These are phyloP conservation scores for Eolophus roseicapilla DNA, from an alignment of 2,113 vertebrate species.

Conservation along the genomic window DNA sequence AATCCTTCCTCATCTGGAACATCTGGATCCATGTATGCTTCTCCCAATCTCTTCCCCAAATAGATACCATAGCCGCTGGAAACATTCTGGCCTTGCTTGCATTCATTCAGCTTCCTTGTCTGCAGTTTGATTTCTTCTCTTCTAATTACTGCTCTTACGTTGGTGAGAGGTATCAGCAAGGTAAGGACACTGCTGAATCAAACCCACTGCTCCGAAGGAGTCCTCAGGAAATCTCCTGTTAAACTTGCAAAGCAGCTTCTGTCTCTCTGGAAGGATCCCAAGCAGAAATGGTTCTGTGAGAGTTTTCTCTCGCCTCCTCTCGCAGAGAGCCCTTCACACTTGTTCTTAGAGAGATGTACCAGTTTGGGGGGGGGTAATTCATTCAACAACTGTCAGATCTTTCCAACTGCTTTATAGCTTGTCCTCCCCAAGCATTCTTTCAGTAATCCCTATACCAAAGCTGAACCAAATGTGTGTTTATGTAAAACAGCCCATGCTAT, in stretches of 20 bases:
- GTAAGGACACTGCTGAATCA: background rate
- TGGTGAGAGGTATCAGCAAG: background rate
- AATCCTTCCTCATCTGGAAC: background rate
- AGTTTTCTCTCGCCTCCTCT: constrained; percentile 5
- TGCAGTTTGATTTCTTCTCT: background rate
- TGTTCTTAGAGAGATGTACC: background rate
- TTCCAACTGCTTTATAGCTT: constrained; percentile 19
- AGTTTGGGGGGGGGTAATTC: constrained; percentile 38
- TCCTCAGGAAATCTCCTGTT: background rate
- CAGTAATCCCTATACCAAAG: constrained; percentile 50
- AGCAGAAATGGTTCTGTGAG: background rate
- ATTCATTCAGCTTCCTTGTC: background rate
- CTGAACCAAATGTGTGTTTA: constrained; percentile 56
- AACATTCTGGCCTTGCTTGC: background rate
- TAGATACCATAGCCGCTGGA: background rate
- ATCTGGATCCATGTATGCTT: background rate
- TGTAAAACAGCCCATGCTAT: constrained; percentile 60
- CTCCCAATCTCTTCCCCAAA: background rate
- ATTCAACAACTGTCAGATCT: constrained; percentile 35
- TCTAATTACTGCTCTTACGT: background rate
- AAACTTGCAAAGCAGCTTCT: background rate
- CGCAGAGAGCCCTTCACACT: constrained; percentile 4
- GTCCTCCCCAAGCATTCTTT: constrained; percentile 28
- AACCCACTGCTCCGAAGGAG: background rate
- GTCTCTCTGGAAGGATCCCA: background rate